Conservation (phyloP, 2,113 vertebrate species). For the Ctenomys sociabilis region DNA sequence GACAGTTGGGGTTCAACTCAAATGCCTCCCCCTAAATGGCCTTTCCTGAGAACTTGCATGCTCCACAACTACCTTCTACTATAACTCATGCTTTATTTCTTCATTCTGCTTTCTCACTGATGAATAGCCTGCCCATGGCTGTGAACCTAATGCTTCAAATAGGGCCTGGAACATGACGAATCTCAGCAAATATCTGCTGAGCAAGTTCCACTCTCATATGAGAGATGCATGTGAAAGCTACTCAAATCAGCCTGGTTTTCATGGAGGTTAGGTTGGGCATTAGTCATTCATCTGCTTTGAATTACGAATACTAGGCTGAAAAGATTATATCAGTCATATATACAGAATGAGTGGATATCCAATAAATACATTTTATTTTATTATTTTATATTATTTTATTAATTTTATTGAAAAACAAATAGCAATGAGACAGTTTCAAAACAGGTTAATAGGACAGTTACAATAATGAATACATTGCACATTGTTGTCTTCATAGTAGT, state of each 20-base stretch:
- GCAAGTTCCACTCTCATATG: not conserved
- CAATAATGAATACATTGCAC: too few species aligned
- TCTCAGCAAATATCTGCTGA: not conserved
- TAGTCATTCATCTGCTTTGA: not conserved
- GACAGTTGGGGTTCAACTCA: not conserved
- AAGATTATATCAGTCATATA: not conserved
- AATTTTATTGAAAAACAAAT: too few species aligned
- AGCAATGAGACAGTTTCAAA: too few species aligned
- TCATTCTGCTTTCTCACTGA: not conserved
- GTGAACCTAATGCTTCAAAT: not conserved
- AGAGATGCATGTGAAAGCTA: not conserved
- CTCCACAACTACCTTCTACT: not conserved
- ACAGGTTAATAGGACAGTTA: too few species aligned
- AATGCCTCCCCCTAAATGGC: not conserved
- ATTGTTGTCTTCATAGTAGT: too few species aligned
- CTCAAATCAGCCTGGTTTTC: not conserved
- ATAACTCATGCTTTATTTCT: fast-evolving
- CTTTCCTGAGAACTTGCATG: fast-evolving
- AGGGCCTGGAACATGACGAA: not conserved
- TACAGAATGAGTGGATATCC: not conserved
- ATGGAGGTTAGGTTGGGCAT: not conserved
- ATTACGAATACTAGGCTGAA: not conserved
- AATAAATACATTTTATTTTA: not conserved
- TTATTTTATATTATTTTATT: too few species aligned
- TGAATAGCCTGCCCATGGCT: not conserved